A percentile compares a stretch with the other conserved stretches of the same genome.
These are phyloP conservation scores for Dysidea cf. avara DNA, from an alignment of 37 sponge, comb jelly and placozoan species.

Conservation along the genomic window DNA sequence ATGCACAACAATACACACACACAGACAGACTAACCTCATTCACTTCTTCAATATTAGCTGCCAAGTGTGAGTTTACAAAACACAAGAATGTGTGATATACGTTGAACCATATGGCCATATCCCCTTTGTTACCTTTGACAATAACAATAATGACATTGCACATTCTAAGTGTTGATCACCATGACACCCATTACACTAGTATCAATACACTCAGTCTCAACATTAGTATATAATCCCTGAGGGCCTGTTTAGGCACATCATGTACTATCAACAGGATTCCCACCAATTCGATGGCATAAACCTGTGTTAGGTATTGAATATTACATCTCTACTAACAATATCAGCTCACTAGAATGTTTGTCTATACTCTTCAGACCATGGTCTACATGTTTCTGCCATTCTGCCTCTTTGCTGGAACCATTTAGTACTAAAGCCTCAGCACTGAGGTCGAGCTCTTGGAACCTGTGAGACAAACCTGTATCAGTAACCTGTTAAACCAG, in stretches of 20 bases:
- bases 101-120: constrained; percentile 81
- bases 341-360: too few species aligned
- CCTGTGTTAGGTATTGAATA: constrained; percentile 30
- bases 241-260: constrained; percentile 25
- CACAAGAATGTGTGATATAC: constrained; percentile 71
- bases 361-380: too few species aligned
- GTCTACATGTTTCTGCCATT: constrained; percentile 66
- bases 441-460: constrained; percentile 93
- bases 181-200: constrained; percentile 76
- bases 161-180: too few species aligned
- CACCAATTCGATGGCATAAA: constrained; percentile 65
- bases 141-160: too few species aligned
- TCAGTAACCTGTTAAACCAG: too few species aligned
- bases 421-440: constrained; percentile 73
- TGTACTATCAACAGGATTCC: constrained; percentile 86
- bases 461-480: too few species aligned
- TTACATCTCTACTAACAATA: too few species aligned
- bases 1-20: neutral
- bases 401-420: constrained; percentile 59
- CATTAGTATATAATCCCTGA: constrained; percentile 45
- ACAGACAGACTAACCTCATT: constrained; percentile 56
- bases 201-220: constrained; percentile 53
- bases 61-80: too few species aligned
- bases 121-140: too few species aligned
- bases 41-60: constrained; percentile 86